Conservation (phyloP, 2,113 vertebrate species). For the Casuarius casuarius region DNA sequence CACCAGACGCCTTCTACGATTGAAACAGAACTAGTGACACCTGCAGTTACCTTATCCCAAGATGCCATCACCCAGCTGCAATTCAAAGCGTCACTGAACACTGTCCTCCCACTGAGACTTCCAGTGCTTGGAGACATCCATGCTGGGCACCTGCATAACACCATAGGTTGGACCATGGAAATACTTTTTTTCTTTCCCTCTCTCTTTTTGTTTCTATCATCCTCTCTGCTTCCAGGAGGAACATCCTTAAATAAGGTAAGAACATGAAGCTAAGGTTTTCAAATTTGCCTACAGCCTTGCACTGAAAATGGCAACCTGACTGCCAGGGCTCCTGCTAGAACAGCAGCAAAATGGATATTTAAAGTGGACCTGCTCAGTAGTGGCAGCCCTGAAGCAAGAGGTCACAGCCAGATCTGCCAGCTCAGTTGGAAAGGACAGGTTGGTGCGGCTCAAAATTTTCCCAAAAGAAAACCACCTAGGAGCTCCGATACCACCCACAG, state of each 20-base stretch:
- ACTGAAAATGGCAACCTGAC: not conserved
- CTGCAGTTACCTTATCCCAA: not conserved
- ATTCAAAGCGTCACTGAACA: not conserved
- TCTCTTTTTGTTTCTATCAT: not conserved
- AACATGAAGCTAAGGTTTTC: not conserved
- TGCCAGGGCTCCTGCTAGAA: not conserved
- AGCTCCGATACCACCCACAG: no score
- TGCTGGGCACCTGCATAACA: no score
- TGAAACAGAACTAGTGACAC: fast-evolving
- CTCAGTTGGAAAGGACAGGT: no score
- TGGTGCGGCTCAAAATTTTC: no score
- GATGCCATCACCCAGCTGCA: not conserved
- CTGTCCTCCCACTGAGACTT: not conserved
- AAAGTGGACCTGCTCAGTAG: not conserved
- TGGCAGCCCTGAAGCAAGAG: no score
- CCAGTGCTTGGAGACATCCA: no score
- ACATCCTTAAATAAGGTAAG: not conserved
- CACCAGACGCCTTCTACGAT: not conserved
- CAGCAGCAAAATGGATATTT: not conserved
- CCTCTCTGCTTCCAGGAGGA: not conserved
- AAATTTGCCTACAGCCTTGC: not conserved
- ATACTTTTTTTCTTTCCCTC: not conserved
- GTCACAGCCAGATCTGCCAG: no score
- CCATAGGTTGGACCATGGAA: not conserved
- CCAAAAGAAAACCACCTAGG: no score